phyloP scores from a whole-genome alignment of 2,888 invertebrate species.

The Acanthosepion pharaonis region DNA sequence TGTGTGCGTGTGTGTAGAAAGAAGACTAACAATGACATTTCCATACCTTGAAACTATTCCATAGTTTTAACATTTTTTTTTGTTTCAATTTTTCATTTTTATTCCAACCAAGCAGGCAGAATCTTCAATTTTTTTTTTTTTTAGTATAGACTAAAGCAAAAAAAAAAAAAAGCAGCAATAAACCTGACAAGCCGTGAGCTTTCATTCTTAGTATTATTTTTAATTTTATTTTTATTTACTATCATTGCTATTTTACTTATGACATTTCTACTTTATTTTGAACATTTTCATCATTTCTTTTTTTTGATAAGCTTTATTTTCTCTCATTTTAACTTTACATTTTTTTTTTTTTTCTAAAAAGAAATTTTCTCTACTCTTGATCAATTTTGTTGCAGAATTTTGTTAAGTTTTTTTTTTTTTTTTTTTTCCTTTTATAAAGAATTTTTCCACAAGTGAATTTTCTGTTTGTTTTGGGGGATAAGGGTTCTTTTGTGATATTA shows the following conservation, averaged over 20 bases:
- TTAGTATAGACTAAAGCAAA: neutral
- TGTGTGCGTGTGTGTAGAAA: neutral
- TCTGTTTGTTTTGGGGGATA: too few relatives aligned
- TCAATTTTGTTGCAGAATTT: too few relatives aligned
- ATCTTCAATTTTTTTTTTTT: neutral
- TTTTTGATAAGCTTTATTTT: neutral
- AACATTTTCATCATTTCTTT: neutral
- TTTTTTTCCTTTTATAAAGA: too few relatives aligned
- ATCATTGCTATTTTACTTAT: too few relatives aligned
- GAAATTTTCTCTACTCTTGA: too few relatives aligned
- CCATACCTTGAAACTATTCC: slow-evolving; percentile 22
- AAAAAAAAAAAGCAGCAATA: neutral
- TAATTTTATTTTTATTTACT: neutral
- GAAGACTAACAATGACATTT: neutral
- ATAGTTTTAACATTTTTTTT: neutral
- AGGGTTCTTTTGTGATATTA: too few relatives aligned
- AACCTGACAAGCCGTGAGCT: slow-evolving; percentile 11
- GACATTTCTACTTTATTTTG: neutral
- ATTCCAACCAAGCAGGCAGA: slow-evolving; percentile 1
- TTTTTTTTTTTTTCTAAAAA: neutral
- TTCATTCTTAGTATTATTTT: slow-evolving; percentile 17
- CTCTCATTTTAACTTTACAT: neutral
- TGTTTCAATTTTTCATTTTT: neutral
- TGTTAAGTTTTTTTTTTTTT: too few relatives aligned
- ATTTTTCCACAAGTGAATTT: too few relatives aligned